Conservation (phyloP, 2,888 invertebrate genomes). For the Dendrolimus pini region DNA sequence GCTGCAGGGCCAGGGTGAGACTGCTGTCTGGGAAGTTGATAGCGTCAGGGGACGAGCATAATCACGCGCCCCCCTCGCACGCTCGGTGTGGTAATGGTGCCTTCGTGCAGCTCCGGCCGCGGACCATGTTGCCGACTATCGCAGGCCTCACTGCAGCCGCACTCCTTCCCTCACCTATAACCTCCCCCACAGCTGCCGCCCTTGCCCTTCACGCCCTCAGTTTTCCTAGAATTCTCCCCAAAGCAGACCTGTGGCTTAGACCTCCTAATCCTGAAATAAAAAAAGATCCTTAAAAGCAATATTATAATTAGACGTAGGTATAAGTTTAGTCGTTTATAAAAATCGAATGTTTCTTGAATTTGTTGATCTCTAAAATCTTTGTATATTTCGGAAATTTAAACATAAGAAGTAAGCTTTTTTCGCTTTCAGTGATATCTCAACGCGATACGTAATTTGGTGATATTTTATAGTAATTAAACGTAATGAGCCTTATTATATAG, state of each 20-base stretch:
- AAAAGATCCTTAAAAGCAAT: conserved; percentile 38
- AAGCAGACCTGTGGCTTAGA: conserved; percentile 59
- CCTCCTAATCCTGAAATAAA: conserved; percentile 46
- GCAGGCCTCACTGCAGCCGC: conserved; percentile 23
- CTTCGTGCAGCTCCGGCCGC: conserved; percentile 62
- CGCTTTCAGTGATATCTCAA: conserved; percentile 57
- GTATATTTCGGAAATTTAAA: conserved; percentile 40
- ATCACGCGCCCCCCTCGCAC: conserved; percentile 65
- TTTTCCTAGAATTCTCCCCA: conserved; percentile 58
- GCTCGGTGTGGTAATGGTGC: conserved; percentile 69
- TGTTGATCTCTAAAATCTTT: conserved; percentile 60
- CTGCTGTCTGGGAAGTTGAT: conserved; percentile 55
- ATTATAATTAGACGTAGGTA: conserved; percentile 12
- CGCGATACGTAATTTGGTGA: conserved; percentile 72
- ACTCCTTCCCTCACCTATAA: conserved; percentile 40
- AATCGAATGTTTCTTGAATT: conserved; percentile 37
- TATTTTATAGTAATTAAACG: conserved; percentile 52
- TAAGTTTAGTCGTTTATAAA: conserved; percentile 21
- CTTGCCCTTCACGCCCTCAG: conserved; percentile 56
- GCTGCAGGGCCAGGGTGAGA: conserved; percentile 60
- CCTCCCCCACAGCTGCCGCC: conserved; percentile 44
- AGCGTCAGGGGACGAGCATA: conserved; percentile 58
- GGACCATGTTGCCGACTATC: conserved; percentile 23
- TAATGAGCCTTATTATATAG: conserved; percentile 54
- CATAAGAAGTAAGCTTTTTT: conserved; percentile 35